Base-by-base conservation (phyloP, 2,113 vertebrate genomes). In the Elachura formosa region DNA sequence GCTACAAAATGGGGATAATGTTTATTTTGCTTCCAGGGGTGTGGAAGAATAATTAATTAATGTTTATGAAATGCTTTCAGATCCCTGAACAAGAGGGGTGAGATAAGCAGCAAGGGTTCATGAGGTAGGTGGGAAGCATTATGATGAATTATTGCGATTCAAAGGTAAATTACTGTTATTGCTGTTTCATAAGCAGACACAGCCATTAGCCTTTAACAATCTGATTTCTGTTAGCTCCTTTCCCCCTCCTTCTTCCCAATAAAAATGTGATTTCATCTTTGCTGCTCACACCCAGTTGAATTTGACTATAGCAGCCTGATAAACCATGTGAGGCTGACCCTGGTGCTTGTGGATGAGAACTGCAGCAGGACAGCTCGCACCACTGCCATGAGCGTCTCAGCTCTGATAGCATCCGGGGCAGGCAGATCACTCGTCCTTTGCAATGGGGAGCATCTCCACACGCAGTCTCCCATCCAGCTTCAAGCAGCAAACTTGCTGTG, bases 11-110 rank as follows among this genome's bases (percentile, higher is more conserved):
- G 31, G 26, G 73, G 40, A 80, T 78, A 78, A 80, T 90, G 67
- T 66, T 94, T 86, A 83, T 86, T 90, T 89, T 64, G 91, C 59
- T 94, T 56, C 84, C 46, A 89, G 67, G 90, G 93, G 81, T 68
- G 92, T 83, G 94, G 89, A 92, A 11, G 87, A 93, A 92, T 61
- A 84, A 91, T 64, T 94, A 95, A 94, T 95, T 77, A 86, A 68
- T 94, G 94, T 90, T 96, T 97, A 69, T 92, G 77, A 90, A 86
- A 91, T 13, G 26, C 78, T 84, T 94, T 55, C 83, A 91, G 89
- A 81, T 97, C 76, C 40, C 78, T 6, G 19, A 92, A 93, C 33
- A 64, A 80, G 93, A 94, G 41, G 25, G 25, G 38, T 63, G 87
- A 96, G 76, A 77, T 91, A 92, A 94, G 84, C 36, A 59, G 41